Conservation (phyloP, 2,113 vertebrate genomes). For the Vidua chalybeata region DNA sequence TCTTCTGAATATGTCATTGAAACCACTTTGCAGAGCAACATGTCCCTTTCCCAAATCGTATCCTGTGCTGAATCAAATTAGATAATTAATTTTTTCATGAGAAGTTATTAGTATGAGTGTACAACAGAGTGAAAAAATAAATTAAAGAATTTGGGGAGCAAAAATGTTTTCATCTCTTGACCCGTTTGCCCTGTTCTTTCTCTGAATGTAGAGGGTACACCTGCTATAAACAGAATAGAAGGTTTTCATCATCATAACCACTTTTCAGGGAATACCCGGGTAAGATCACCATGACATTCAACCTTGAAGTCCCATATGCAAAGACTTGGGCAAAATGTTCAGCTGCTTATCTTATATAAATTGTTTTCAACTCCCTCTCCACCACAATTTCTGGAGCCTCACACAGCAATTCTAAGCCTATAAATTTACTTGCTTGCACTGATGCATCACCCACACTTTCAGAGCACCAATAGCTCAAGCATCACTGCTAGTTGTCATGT, state of each 20-base stretch:
- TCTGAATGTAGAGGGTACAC: background rate
- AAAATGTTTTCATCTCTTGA: background rate
- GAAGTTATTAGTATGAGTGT: background rate
- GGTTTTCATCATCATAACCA: background rate
- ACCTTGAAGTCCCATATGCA: background rate
- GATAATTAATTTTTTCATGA: background rate
- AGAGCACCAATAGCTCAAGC: background rate
- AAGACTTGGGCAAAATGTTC: background rate
- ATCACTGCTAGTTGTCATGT: background rate
- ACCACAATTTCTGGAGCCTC: background rate
- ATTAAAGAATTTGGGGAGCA: background rate
- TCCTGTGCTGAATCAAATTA: background rate
- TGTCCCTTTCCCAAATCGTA: background rate
- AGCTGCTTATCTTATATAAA: background rate
- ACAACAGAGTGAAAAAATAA: background rate
- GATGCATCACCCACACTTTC: background rate
- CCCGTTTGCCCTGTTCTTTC: background rate
- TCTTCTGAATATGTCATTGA: background rate
- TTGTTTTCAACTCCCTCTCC: background rate
- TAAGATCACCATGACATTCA: background rate
- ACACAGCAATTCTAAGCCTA: background rate
- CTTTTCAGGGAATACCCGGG: background rate
- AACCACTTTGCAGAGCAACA: background rate
- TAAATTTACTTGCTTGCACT: background rate
- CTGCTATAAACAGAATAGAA: background rate